Conservation (phyloP, 2,113 vertebrate species). For the Esox niger region DNA sequence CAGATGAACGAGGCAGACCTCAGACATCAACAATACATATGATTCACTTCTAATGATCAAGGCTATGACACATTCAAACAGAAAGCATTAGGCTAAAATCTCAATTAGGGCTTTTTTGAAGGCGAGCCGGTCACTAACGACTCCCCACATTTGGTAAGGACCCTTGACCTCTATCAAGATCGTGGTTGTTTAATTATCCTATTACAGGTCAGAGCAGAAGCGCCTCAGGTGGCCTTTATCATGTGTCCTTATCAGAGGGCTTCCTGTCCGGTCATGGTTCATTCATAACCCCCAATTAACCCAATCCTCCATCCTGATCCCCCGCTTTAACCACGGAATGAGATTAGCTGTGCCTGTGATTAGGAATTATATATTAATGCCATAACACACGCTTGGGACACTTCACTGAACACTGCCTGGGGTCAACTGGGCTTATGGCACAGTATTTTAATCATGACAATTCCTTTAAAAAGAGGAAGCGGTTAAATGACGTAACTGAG, state of each 20-base stretch:
- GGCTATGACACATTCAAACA: no score
- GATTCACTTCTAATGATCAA: no score
- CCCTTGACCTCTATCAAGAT: no score
- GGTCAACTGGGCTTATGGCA: constrained; percentile 25
- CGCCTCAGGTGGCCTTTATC: not conserved
- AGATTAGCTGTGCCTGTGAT: constrained; percentile 44
- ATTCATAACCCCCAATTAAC: constrained; percentile 16
- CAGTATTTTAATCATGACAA: constrained; percentile 25
- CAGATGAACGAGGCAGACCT: not conserved
- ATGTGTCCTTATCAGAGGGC: not conserved
- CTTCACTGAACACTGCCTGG: not conserved
- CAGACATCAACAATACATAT: no score
- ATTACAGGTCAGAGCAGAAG: not conserved
- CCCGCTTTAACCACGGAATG: constrained; percentile 27
- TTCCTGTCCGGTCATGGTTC: constrained; percentile 23
- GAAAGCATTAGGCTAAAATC: no score
- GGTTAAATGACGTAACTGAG: no score
- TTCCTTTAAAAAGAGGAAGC: not conserved
- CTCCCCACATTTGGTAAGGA: no score
- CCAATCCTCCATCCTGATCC: constrained; percentile 31
- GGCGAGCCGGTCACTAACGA: no score
- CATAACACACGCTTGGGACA: not conserved
- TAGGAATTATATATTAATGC: constrained; percentile 26
- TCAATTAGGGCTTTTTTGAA: no score
- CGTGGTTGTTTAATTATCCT: constrained; percentile 29